Conservation (phyloP, 2,113 vertebrate genomes). For the Meriones unguiculatus region DNA sequence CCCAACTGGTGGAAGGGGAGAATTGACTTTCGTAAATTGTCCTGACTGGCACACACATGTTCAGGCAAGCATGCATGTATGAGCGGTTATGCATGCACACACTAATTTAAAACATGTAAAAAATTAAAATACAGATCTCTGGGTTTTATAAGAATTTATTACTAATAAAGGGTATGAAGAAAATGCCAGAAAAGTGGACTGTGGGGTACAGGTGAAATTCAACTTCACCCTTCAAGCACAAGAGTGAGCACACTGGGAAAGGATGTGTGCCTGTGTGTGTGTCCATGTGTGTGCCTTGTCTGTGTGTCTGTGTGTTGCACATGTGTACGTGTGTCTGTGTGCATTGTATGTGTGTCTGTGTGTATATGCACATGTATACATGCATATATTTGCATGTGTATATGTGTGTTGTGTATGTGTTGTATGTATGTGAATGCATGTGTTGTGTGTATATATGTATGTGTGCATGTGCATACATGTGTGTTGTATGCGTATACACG, state of each 20-base stretch:
- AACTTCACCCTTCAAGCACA: background rate
- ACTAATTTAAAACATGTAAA: background rate
- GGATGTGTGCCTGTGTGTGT: background rate
- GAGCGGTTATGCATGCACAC: background rate
- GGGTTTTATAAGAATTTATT: slow-evolving; percentile 34
- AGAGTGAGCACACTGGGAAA: background rate
- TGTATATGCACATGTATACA: background rate
- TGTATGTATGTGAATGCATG: background rate
- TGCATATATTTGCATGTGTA: background rate
- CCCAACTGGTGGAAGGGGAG: background rate
- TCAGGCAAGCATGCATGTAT: too few relatives aligned
- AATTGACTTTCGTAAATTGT: background rate
- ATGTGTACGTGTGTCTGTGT: background rate
- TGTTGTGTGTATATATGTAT: background rate
- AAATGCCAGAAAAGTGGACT: background rate
- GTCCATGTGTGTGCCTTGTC: background rate
- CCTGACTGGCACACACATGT: background rate
- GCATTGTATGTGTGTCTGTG: too few relatives aligned
- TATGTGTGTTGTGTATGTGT: background rate
- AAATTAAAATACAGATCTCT: background rate
- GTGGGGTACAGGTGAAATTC: background rate
- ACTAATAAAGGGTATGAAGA: background rate
- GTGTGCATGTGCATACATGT: background rate
- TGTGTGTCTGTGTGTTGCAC: background rate
- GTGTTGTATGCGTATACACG: background rate